Evolutionary conservation across 2,113 vertebrate genomes (phyloP).

Genomic region (Tylochromis polylepis): DNA sequence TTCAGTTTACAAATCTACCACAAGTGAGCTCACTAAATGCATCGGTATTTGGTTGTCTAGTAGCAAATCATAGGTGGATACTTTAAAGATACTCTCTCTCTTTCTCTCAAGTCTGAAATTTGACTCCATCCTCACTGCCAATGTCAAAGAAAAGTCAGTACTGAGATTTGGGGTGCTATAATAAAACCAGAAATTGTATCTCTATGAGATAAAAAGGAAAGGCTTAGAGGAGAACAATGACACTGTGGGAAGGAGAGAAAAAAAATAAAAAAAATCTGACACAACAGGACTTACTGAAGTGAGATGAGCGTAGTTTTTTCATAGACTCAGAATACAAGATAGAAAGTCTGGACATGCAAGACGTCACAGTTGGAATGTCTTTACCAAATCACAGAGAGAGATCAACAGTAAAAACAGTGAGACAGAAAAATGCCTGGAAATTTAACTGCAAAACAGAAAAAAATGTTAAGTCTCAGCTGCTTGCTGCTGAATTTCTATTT

Average conservation of each 20-base stretch:
- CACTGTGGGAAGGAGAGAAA: not conserved
- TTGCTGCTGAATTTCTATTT: slow-evolving; percentile 6
- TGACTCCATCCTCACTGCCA: not conserved
- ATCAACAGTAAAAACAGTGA: slow-evolving; percentile 64
- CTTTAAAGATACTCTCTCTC: not conserved
- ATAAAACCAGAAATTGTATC: slow-evolving; percentile 6
- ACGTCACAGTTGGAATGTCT: slow-evolving; percentile 83
- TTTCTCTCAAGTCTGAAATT: not conserved
- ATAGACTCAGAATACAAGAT: slow-evolving; percentile 81
- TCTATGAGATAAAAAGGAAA: not conserved
- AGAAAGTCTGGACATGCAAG: slow-evolving; percentile 78
- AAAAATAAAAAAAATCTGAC: not conserved
- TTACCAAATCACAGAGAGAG: slow-evolving; percentile 78
- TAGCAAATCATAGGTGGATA: not conserved
- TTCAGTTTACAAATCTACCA: not conserved
- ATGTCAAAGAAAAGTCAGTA: not conserved
- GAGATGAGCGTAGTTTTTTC: slow-evolving; percentile 87
- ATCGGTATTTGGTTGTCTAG: not conserved
- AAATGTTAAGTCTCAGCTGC: slow-evolving; percentile 1
- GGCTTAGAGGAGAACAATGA: not conserved
- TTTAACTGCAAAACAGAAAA: slow-evolving; percentile 1
- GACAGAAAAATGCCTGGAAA: slow-evolving; percentile 63
- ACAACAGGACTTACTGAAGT: slow-evolving; percentile 86
- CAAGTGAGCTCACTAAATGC: not conserved
- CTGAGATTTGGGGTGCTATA: not conserved